phyloP scores from a whole-genome alignment of 2,888 invertebrate species.

The Strigamia transsilvanica region DNA sequence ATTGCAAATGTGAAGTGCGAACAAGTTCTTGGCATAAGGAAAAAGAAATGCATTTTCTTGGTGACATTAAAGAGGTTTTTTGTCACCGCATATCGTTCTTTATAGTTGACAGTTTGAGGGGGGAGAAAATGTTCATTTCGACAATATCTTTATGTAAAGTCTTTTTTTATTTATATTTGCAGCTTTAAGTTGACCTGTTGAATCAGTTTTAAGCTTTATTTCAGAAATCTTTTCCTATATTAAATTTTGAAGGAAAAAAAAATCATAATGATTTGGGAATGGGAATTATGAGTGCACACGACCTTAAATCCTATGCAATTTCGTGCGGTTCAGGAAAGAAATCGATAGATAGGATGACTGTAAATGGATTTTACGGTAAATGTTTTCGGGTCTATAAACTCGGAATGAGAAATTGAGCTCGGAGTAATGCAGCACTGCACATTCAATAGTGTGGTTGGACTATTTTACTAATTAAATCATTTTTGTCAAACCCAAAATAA shows the following conservation, averaged over 20 bases:
- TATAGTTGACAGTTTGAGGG: not conserved
- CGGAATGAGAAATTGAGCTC: not conserved
- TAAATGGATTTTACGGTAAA: not conserved
- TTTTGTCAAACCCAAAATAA: too few species aligned
- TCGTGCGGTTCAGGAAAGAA: not conserved
- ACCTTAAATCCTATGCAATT: not conserved
- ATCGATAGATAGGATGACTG: not conserved
- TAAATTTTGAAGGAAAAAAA: not conserved
- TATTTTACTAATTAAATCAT: not conserved
- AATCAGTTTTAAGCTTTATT: not conserved
- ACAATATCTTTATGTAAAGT: not conserved
- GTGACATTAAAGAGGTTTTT: not conserved
- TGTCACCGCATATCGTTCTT: not conserved
- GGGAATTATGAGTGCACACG: not conserved
- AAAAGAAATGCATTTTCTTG: slow-evolving; percentile 2
- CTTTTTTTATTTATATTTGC: not conserved
- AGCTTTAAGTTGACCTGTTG: not conserved
- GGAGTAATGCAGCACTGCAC: not conserved
- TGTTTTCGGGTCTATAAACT: not conserved
- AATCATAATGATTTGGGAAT: not conserved
- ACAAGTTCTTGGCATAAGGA: too few species aligned
- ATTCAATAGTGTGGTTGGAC: not conserved
- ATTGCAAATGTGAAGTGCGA: too few species aligned
- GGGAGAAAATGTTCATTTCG: not conserved
- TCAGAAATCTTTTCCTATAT: too few species aligned